A percentile compares a stretch with the other conserved stretches of the same genome.
Conservation (phyloP, 2,888 invertebrate genomes). For the Diaperis boleti region DNA sequence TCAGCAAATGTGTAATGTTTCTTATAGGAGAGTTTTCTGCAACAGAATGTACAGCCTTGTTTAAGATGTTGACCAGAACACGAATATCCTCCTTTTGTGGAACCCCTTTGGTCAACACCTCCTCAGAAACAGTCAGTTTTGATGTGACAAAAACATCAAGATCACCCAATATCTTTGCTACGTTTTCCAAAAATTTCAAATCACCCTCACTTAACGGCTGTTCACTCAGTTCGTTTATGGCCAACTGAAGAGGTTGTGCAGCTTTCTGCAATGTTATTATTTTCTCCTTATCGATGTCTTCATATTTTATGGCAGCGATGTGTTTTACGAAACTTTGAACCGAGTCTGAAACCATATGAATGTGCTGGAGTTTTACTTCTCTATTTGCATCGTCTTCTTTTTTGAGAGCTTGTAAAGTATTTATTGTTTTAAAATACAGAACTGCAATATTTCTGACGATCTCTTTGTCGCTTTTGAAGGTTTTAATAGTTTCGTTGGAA, state of each 20-base stretch:
- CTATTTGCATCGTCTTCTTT: slow-evolving; percentile 47
- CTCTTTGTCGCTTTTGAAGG: slow-evolving; percentile 35
- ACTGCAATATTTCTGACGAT: slow-evolving; percentile 48
- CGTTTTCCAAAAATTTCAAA: slow-evolving; percentile 52
- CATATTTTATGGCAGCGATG: slow-evolving; percentile 59
- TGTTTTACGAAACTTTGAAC: slow-evolving; percentile 58
- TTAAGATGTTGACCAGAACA: slow-evolving; percentile 50
- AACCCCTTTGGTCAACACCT: slow-evolving; percentile 26
- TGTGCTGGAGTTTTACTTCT: slow-evolving; percentile 51
- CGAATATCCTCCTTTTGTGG: slow-evolving; percentile 49
- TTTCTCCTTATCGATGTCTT: slow-evolving; percentile 52
- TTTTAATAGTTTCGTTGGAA: slow-evolving; percentile 16
- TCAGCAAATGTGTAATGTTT: slow-evolving; percentile 50
- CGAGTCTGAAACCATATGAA: slow-evolving; percentile 55
- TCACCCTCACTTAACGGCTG: slow-evolving; percentile 52
- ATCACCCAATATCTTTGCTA: slow-evolving; percentile 52
- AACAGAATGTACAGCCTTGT: slow-evolving; percentile 49
- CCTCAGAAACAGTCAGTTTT: slow-evolving; percentile 43
- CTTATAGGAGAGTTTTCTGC: slow-evolving; percentile 52
- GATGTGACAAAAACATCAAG: slow-evolving; percentile 49
- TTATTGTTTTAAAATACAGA: slow-evolving; percentile 48
- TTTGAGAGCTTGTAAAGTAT: slow-evolving; percentile 49
- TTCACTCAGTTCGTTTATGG: slow-evolving; percentile 60
- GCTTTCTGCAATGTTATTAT: slow-evolving; percentile 58
- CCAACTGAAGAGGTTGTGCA: slow-evolving; percentile 59